Percentiles rank a stretch among this genome's conserved stretches.
Evolutionary conservation across 2,113 vertebrate species (phyloP).

Genomic region (Sterna hirundo): DNA sequence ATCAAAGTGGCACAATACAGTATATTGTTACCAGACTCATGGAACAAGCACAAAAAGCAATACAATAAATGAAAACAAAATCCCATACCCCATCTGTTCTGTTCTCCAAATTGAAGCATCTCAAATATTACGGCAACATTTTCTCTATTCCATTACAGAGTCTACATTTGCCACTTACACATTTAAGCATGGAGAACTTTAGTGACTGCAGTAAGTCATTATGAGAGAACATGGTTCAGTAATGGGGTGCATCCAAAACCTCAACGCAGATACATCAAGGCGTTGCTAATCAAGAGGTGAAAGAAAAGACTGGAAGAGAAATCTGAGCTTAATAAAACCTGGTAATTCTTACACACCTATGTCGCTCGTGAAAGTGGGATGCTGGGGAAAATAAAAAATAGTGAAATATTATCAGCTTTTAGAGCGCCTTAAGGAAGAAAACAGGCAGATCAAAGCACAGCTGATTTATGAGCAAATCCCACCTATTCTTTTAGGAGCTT

Average conservation of each 20-base stretch:
- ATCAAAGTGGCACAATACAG: background rate
- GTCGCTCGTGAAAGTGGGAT: background rate
- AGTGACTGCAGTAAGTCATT: background rate
- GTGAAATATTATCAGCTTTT: background rate
- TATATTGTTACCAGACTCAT: background rate
- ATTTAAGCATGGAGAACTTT: background rate
- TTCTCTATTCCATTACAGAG: background rate
- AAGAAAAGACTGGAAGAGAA: background rate
- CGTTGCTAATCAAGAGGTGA: background rate
- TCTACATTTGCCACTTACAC: background rate
- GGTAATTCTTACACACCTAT: background rate
- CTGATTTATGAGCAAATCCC: constrained; percentile 9
- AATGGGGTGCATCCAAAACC: background rate
- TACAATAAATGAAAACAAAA: constrained; percentile 24
- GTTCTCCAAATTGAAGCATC: constrained; percentile 5
- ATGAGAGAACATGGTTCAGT: background rate
- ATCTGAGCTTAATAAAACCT: background rate
- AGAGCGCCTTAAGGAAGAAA: background rate
- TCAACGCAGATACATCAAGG: background rate
- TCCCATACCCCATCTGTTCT: background rate
- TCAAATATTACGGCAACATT: background rate
- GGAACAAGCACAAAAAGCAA: background rate
- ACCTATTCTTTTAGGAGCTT: constrained; percentile 4
- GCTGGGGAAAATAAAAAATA: background rate
- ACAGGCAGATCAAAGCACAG: constrained; percentile 16